Percentiles rank a stretch among this genome's conserved stretches.
Evolutionary conservation across 2,888 invertebrate genomes (phyloP).

Genomic region (Lymantria monacha): DNA sequence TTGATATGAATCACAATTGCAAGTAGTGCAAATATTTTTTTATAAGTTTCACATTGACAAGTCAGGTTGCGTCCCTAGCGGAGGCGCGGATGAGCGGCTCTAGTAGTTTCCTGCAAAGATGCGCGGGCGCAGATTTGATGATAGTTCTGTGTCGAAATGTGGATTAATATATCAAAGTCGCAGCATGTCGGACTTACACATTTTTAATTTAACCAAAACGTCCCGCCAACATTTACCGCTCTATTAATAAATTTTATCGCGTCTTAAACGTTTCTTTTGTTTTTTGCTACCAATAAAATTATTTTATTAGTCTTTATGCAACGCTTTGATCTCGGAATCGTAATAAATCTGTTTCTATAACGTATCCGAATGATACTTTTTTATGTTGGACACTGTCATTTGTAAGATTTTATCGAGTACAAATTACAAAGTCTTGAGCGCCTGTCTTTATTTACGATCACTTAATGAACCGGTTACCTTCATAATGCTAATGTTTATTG

Average conservation of each 20-base stretch:
- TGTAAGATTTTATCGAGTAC: slow-evolving; percentile 34
- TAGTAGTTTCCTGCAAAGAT: slow-evolving; percentile 48
- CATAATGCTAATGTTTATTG: slow-evolving; percentile 55
- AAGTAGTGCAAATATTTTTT: background rate
- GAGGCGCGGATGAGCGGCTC: slow-evolving; percentile 46
- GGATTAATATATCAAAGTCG: slow-evolving; percentile 62
- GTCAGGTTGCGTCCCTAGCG: slow-evolving; percentile 45
- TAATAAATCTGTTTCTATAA: slow-evolving; percentile 36
- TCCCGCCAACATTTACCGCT: slow-evolving; percentile 57
- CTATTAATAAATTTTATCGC: slow-evolving; percentile 72
- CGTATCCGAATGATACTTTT: slow-evolving; percentile 34
- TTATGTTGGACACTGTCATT: slow-evolving; percentile 37
- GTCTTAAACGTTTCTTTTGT: slow-evolving; percentile 68
- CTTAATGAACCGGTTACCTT: slow-evolving; percentile 41
- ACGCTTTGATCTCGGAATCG: slow-evolving; percentile 47
- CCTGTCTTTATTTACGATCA: slow-evolving; percentile 39
- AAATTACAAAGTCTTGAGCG: slow-evolving; percentile 26
- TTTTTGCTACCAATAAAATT: slow-evolving; percentile 63
- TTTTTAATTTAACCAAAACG: slow-evolving; percentile 49
- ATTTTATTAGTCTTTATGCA: slow-evolving; percentile 48
- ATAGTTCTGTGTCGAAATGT: slow-evolving; percentile 63
- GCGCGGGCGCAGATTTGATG: slow-evolving; percentile 52
- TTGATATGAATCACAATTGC: background rate
- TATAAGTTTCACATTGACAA: background rate
- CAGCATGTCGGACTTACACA: slow-evolving; percentile 32